Evolutionary conservation across 2,797 vertebrate genomes (phyloP).

Genomic region (Mastacembelus armatus): DNA sequence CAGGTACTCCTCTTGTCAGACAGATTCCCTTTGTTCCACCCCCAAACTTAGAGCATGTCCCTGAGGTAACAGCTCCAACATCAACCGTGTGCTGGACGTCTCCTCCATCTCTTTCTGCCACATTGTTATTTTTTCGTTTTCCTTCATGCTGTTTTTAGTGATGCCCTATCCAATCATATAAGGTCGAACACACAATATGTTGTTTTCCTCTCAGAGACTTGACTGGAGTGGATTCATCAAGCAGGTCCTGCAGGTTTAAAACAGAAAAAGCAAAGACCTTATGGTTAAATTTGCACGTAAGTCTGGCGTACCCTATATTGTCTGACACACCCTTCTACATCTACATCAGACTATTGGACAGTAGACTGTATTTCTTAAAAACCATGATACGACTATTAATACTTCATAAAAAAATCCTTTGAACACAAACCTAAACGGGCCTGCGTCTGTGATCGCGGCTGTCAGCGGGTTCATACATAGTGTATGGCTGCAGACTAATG

Average conservation of each 20-base stretch:
- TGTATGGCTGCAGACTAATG: slow-evolving; percentile 13
- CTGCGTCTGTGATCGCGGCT: not conserved
- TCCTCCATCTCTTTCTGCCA: slow-evolving; percentile 18
- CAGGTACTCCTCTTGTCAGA: slow-evolving; percentile 26
- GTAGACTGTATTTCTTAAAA: not conserved
- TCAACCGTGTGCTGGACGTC: slow-evolving; percentile 27
- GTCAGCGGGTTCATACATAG: slow-evolving; percentile 19
- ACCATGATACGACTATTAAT: not conserved
- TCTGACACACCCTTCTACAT: slow-evolving; percentile 57
- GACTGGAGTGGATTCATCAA: slow-evolving; percentile 33
- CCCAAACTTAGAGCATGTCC: slow-evolving; percentile 18
- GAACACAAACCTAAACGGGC: not conserved
- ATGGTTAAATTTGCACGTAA: slow-evolving; percentile 52
- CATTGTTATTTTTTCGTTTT: not conserved
- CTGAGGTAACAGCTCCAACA: slow-evolving; percentile 31
- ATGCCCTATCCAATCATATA: slow-evolving; percentile 1
- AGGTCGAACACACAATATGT: not conserved
- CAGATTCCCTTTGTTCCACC: slow-evolving; percentile 31
- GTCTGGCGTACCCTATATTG: too few relatives aligned
- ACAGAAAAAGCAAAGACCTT: slow-evolving; percentile 39
- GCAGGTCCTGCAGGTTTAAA: slow-evolving; percentile 70
- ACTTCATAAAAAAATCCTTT: too few relatives aligned
- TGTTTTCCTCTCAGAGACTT: slow-evolving; percentile 23
- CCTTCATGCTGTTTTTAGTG: slow-evolving; percentile 18
- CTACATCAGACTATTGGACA: not conserved